phyloP scores from a whole-genome alignment of 2,888 invertebrate species.

The Himalopsyche anomala region DNA sequence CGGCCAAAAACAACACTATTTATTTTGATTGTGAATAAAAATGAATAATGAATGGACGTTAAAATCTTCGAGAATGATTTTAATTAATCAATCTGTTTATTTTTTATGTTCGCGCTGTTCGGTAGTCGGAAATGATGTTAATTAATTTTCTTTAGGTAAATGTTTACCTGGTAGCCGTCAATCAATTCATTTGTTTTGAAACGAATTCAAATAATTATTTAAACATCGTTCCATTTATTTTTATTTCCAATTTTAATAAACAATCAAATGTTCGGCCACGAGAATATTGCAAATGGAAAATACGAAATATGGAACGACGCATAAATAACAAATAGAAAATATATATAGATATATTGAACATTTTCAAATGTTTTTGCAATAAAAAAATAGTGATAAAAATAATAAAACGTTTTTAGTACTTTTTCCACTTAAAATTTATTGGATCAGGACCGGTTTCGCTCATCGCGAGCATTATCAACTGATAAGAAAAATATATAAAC shows the following conservation, averaged over 20 bases:
- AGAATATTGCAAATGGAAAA: too few species aligned
- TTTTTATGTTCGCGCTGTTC: slow-evolving; percentile 22
- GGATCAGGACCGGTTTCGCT: too few species aligned
- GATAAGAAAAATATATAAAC: too few species aligned
- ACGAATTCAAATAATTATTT: not conserved
- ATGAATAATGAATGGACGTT: slow-evolving; percentile 27
- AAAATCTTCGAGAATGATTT: slow-evolving; percentile 35
- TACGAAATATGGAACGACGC: not conserved
- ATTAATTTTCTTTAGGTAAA: slow-evolving; percentile 41
- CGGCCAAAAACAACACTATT: slow-evolving; percentile 43
- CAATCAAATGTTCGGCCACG: too few species aligned
- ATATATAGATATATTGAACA: slow-evolving; percentile 10
- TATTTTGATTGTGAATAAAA: slow-evolving; percentile 39
- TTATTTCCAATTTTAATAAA: too few species aligned
- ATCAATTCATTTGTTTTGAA: slow-evolving; percentile 23
- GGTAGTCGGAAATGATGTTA: slow-evolving; percentile 16
- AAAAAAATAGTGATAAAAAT: too few species aligned
- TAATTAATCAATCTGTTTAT: slow-evolving; percentile 36
- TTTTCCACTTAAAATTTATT: too few species aligned
- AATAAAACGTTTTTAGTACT: too few species aligned
- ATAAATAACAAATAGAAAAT: not conserved
- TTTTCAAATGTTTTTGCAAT: slow-evolving; percentile 5
- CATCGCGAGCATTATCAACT: too few species aligned
- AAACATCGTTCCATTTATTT: too few species aligned
- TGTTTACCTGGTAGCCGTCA: slow-evolving; percentile 24